Conservation (phyloP, 2,113 vertebrate genomes). For the Larimichthys polyactis region DNA sequence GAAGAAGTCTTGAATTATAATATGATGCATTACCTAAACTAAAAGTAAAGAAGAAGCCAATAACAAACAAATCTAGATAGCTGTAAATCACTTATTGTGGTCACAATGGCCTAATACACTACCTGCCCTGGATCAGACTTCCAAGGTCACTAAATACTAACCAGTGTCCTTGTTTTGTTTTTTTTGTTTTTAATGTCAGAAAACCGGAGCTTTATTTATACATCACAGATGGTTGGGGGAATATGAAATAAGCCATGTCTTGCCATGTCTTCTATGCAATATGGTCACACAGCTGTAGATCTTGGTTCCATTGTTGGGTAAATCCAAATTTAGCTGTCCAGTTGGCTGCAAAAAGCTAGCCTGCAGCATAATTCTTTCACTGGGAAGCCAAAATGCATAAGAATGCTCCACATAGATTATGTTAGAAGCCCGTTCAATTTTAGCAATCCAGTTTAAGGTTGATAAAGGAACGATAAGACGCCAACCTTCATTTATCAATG, state of each 20-base stretch:
- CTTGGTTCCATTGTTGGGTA: slow-evolving; percentile 73
- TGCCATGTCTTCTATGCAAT: slow-evolving; percentile 71
- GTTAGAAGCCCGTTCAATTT: slow-evolving; percentile 57
- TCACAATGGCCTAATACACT: no score
- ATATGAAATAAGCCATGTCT: slow-evolving; percentile 68
- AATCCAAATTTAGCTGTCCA: slow-evolving; percentile 79
- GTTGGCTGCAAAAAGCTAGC: slow-evolving; percentile 74
- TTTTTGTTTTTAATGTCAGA: slow-evolving; percentile 46
- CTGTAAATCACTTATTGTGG: background rate
- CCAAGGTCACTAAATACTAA: background rate
- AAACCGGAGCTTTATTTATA: slow-evolving; percentile 63
- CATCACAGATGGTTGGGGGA: slow-evolving; percentile 68
- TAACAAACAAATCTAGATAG: background rate
- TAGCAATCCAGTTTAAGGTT: slow-evolving; percentile 54
- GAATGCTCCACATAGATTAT: slow-evolving; percentile 70
- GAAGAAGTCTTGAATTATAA: background rate
- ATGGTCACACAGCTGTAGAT: slow-evolving; percentile 80
- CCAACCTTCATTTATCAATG: background rate
- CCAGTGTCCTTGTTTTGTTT: slow-evolving; percentile 16
- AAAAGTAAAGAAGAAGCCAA: background rate
- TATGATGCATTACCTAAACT: background rate
- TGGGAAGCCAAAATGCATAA: slow-evolving; percentile 64
- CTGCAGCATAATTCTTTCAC: slow-evolving; percentile 71
- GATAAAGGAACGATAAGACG: slow-evolving; percentile 34
- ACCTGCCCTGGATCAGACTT: background rate